A percentile compares a stretch with the other conserved stretches of the same genome.
Evolutionary conservation across 2,113 vertebrate genomes (phyloP).

Genomic region (Peromyscus polionotus): DNA sequence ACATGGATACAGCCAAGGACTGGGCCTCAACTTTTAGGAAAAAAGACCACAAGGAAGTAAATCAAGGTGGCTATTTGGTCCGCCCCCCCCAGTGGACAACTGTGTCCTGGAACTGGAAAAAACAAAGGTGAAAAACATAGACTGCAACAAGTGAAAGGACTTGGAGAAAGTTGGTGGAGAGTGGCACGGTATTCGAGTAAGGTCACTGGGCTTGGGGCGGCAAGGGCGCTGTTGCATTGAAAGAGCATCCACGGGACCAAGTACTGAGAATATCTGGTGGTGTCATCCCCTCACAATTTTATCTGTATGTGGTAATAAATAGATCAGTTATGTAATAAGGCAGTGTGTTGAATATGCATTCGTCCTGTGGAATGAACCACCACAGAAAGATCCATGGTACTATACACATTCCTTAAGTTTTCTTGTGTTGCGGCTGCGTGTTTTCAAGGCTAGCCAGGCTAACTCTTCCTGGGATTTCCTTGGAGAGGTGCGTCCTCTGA

Average conservation of each 20-base stretch:
- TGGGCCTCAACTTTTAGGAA: constrained; percentile 75
- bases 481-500: constrained; percentile 90
- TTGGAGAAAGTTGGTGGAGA: constrained; percentile 81
- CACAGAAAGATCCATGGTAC: constrained; percentile 90
- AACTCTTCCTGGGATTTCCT: constrained; percentile 89
- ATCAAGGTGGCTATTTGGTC: constrained; percentile 79
- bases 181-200: constrained; percentile 82
- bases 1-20: constrained; percentile 81
- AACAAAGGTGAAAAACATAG: constrained; percentile 83
- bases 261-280: constrained; percentile 84
- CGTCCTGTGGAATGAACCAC: constrained; percentile 90
- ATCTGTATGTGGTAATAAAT: constrained; percentile 94
- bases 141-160: constrained; percentile 79
- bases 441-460: constrained; percentile 96
- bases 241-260: constrained; percentile 81
- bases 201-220: constrained; percentile 83
- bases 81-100: constrained; percentile 55
- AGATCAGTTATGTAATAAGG: constrained; percentile 96
- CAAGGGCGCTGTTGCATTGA: constrained; percentile 85
- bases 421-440: constrained; percentile 84
- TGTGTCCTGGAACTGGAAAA: constrained; percentile 83
- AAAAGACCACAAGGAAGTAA: constrained; percentile 81
- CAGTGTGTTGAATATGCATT: constrained; percentile 95
- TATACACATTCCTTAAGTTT: constrained; percentile 94
- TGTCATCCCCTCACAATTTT: constrained; percentile 86